phyloP scores from a whole-genome alignment of 2,888 invertebrate species.

The Acheta domesticus region DNA sequence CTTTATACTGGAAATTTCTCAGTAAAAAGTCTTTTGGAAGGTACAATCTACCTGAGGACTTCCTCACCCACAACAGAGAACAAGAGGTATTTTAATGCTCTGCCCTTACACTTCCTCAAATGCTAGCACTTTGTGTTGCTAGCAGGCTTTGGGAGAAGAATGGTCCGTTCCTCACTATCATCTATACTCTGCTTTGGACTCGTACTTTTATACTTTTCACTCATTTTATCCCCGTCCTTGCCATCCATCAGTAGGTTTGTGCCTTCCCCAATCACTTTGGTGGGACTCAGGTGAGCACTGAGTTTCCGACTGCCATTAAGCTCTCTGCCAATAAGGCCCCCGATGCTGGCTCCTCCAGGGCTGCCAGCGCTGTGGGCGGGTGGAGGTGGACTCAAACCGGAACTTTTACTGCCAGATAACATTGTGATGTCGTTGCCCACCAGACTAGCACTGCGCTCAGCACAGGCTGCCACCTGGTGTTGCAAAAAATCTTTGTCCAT shows the following conservation, averaged over 20 bases:
- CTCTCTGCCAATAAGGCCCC: not conserved
- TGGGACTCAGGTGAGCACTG: not conserved
- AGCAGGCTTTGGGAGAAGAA: slow-evolving; percentile 25
- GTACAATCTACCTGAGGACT: no score
- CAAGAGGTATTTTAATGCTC: not conserved
- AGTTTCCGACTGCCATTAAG: slow-evolving; percentile 18
- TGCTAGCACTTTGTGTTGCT: not conserved
- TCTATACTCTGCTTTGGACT: slow-evolving; percentile 18
- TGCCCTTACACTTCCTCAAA: not conserved
- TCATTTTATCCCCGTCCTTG: not conserved
- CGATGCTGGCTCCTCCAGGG: not conserved
- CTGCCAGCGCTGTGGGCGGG: not conserved
- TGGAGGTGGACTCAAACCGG: not conserved
- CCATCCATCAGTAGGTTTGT: not conserved
- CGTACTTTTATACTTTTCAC: slow-evolving; percentile 9
- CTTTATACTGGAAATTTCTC: no score
- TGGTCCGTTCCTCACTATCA: slow-evolving; percentile 29
- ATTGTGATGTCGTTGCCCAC: slow-evolving; percentile 4
- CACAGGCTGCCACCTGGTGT: not conserved
- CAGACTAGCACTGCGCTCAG: not conserved
- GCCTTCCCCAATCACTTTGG: slow-evolving; percentile 6
- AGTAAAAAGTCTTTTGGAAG: no score
- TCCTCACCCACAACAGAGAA: not conserved
- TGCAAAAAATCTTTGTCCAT: not conserved
- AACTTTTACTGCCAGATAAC: not conserved